Base-by-base conservation (phyloP, 2,113 vertebrate genomes). In the Calypte anna region DNA sequence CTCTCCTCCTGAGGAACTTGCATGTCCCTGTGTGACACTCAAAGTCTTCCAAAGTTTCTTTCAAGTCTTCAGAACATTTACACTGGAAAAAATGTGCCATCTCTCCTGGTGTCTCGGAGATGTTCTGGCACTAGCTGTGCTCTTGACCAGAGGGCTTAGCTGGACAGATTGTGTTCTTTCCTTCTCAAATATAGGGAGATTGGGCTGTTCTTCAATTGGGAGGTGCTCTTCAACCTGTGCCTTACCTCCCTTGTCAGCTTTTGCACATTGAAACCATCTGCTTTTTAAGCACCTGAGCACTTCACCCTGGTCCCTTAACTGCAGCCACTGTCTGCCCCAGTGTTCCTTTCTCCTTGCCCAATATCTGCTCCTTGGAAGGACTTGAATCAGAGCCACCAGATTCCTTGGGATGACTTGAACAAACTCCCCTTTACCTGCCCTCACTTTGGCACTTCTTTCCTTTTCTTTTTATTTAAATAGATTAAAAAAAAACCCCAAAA, bases 51-150 rank as follows among this genome's bases (percentile, higher is more conserved):
- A 64, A 31, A 5, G 3, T 27, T 88, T 40, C 40, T 40, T 46
- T 40, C 30, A 30, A 58, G 14, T 40, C 27, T 62, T 20, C 21
- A 48, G 36, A 82, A 72, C 25, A 6, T 30, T 53, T 50, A 24
- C 2, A 4, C 1, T 50, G 28, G 36, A 23, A 57, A 57, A 69
- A 75, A 44, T 5, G 30, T 19, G 13, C 24, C 1, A 7, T 28
- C 33, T 12, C 15, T 85, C 13, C 28, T 43, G 64, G 22, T 11
- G 22, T 51, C 0, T 38, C 66, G 48, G 22, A 84, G 51, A 11
- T 79, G n/a, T 28, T 54, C 69, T 79, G 80, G 23, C 9, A 40
- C 14, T 88, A 0, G 0, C 9, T 15, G 3, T 11, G 7, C 24
- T 40, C 8, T 38, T 83, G 28, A 44, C 4, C 64, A 83, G 36